Base-by-base conservation (phyloP, 92 coral and sea anemone genomes). In the Phymanthus crucifer region DNA sequence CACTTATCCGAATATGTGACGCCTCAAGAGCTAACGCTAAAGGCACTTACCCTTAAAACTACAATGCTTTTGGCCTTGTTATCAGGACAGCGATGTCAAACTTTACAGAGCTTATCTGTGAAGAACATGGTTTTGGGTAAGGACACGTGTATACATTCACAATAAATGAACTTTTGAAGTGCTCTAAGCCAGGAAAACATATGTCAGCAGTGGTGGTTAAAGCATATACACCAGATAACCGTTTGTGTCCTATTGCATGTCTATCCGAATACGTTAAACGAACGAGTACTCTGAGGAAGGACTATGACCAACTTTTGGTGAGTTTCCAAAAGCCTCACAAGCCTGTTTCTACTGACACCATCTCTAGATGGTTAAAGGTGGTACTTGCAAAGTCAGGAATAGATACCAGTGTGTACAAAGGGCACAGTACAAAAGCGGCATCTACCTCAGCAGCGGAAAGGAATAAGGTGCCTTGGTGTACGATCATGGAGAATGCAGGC, bases 1-100 rank as follows among this genome's bases (percentile, higher is more conserved):
- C 58, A 80, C 23, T 80, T 80, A 74, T 80, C 68, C 27, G 66
- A 32, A 58, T 64, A 66, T 46, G 68, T 21, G 46, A 43, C 84
- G 21, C 74, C 74, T 66, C 82, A 2, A 26, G 73, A 43, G 37
- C 52, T 78, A 32, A 78, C 80, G 27, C 69, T 32, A 33, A 56
- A 76, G 69, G 14, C 29, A 27, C 73, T 70, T 34, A 70, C 73
- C 4, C 73, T 18, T 18, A 70, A 40, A 32, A n/a, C 40, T 34
- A 26, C 32, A 1, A 70, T 33, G 46, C 40, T 33, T 18, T n/a
- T 70, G n/a, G 73, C 73, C 32, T 40, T 26, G 40, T 70, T 31
- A 70, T 27, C 73, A 1, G 73, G 43, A 27, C 73, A 70, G 47
- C 16, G 73, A 34, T 32, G 73, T 35, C 73, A 69, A 31, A 69